phyloP scores from a whole-genome alignment of 2,888 invertebrate species.

The Sphinx pinastri region DNA sequence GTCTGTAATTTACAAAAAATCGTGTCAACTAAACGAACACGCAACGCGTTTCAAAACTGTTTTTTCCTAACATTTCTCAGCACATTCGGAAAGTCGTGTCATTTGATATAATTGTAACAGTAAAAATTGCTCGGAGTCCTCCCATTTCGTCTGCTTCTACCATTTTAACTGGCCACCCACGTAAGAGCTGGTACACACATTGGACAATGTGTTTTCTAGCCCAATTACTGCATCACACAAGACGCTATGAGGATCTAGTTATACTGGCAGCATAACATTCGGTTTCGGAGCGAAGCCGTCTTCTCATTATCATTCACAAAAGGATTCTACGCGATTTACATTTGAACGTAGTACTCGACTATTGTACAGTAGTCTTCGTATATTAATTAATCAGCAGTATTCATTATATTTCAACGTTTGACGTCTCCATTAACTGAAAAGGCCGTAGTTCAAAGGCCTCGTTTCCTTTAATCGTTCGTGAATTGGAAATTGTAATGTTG shows the following conservation, averaged over 20 bases:
- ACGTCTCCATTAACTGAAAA: slow-evolving; percentile 27
- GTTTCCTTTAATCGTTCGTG: slow-evolving; percentile 5
- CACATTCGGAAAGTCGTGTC: slow-evolving; percentile 50
- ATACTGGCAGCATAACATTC: slow-evolving; percentile 47
- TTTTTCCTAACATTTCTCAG: background rate
- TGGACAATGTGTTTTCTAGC: slow-evolving; percentile 41
- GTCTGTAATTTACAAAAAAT: background rate
- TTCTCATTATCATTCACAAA: slow-evolving; percentile 69
- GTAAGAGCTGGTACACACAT: slow-evolving; percentile 46
- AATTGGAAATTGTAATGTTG: slow-evolving; percentile 4
- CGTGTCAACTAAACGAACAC: background rate
- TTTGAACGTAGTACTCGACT: slow-evolving; percentile 45
- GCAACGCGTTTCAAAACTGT: background rate
- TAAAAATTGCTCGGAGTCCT: slow-evolving; percentile 59
- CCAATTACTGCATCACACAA: slow-evolving; percentile 38
- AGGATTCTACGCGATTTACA: slow-evolving; percentile 68
- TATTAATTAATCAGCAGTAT: slow-evolving; percentile 34
- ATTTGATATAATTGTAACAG: slow-evolving; percentile 64
- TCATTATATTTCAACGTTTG: slow-evolving; percentile 29
- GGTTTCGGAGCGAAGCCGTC: slow-evolving; percentile 57
- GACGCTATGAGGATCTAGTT: slow-evolving; percentile 30
- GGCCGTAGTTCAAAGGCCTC: slow-evolving; percentile 1
- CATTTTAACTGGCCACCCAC: slow-evolving; percentile 50
- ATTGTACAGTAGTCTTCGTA: slow-evolving; percentile 28
- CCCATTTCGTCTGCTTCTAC: slow-evolving; percentile 51